These are phyloP conservation scores for Pandion haliaetus DNA, from an alignment of 2,113 vertebrate genomes.

Conservation along the genomic window DNA sequence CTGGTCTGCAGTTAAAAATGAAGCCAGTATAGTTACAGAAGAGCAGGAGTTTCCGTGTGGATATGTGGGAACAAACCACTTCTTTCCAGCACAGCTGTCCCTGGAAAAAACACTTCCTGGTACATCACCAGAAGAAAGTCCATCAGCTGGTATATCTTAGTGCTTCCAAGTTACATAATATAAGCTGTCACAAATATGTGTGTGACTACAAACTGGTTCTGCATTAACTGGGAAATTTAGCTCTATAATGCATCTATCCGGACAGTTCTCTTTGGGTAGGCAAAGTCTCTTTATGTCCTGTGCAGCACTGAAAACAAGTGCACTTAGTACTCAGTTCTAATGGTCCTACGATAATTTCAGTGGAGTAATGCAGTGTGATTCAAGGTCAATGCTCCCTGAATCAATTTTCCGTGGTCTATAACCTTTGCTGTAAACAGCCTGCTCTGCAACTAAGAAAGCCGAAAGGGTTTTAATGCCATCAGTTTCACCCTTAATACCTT, in stretches of 20 bases:
- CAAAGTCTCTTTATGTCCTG: not conserved
- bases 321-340: not conserved
- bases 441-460: slow-evolving; percentile 19
- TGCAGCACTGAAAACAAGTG: not conserved
- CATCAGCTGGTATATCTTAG: not conserved
- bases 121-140: not conserved
- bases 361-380: not conserved
- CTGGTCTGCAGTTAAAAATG: not conserved
- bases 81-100: not conserved
- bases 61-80: not conserved
- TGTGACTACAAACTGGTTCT: not conserved
- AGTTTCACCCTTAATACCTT: slow-evolving; percentile 8
- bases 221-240: not conserved
- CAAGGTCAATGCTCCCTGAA: slow-evolving; percentile 11
- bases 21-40: not conserved
- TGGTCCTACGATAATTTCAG: not conserved
- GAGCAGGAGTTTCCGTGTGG: not conserved
- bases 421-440: slow-evolving; percentile 33
- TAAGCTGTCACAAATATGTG: not conserved
- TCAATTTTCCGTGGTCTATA: slow-evolving; percentile 24
- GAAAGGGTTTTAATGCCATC: slow-evolving; percentile 19
- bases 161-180: not conserved
- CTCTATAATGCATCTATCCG: not conserved
- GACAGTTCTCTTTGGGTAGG: not conserved
- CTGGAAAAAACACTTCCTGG: not conserved